These are phyloP conservation scores for Caenorhabditis sp. DNA, from an alignment of 2,888 invertebrate genomes.

Conservation along the genomic window DNA sequence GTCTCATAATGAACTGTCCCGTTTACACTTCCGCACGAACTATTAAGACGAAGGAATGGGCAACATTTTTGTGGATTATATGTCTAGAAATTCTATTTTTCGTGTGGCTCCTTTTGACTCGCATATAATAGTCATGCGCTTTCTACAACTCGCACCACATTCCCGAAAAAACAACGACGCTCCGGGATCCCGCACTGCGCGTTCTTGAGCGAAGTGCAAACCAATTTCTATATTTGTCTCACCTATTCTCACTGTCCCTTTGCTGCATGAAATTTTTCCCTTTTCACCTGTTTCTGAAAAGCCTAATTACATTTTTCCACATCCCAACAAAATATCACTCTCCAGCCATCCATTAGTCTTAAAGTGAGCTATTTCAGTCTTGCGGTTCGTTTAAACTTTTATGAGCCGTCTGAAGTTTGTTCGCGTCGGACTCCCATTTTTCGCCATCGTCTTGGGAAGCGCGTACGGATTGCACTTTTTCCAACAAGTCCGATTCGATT, in stretches of 20 bases:
- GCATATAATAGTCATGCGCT: too few species aligned
- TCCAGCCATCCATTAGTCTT: neutral
- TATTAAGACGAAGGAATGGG: too few species aligned
- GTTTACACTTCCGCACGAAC: too few species aligned
- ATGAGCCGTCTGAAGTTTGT: slow-evolving; percentile 73
- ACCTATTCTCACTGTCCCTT: neutral
- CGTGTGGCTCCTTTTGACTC: neutral
- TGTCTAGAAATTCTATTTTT: neutral
- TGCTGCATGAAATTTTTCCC: neutral
- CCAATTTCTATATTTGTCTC: slow-evolving; percentile 11
- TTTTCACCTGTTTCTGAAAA: neutral
- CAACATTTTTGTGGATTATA: too few species aligned
- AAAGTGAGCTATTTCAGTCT: slow-evolving; percentile 30
- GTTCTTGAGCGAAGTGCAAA: slow-evolving; percentile 11
- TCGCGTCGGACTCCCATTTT: slow-evolving; percentile 78
- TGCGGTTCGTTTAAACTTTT: slow-evolving; percentile 41
- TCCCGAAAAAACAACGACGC: slow-evolving; percentile 2
- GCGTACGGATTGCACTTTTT: slow-evolving; percentile 81
- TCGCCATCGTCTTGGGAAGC: slow-evolving; percentile 78
- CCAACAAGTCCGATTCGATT: slow-evolving; percentile 81
- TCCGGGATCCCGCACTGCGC: slow-evolving; percentile 3
- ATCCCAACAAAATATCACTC: neutral
- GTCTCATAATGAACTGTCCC: too few species aligned
- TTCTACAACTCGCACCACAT: neutral
- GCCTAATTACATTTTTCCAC: too few species aligned